Evolutionary conservation across 2,888 invertebrate genomes (phyloP), one percentile per base, ranked within the genome.

Genomic region (Drosophila colorata): DNA sequence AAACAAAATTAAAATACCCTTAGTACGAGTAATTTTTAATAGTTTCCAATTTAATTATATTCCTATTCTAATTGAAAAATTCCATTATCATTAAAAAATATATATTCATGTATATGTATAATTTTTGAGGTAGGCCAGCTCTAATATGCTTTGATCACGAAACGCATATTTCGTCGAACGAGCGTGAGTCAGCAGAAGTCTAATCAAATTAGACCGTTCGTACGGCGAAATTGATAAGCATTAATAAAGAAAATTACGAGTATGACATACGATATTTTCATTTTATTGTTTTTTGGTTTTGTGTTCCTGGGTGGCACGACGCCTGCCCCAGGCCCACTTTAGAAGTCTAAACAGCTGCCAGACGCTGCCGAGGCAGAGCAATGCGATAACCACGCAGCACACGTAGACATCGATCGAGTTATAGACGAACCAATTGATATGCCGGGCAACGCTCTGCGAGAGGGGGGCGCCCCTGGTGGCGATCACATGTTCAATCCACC

Each of bases 401-500:
- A 71, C 52, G 44, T 85, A 90, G 25, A 94, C 92, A 82, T 94
- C 94, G n/a, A 93, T 78, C 18, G 93, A 91, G 38, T 92, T 90
- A 57, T 92, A 93, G 69, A 92, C 90, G 69, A 93, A 93, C 72
- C 92, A 89, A 14, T 93, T 93, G 89, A 94, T 91, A 57, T 92
- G 91, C 8, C 92, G 77, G 90, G 69, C 93, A 20, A 91, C 90
- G 9, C 93, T 91, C 37, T 64, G 78, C 1, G 93, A 90, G 80
- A 94, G 93, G 1, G 91, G 92, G 0, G 94, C 94, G 0, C 94
- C 95, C 4, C 91, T 90, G 2, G 94, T 93, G 9, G 92, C 90
- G 0, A 94, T 93, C 0, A 95, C 94, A 76, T 95, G 93, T 78
- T 95, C 95, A 13, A 94, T 93, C 95, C 95, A 95, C 91, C 94